These are phyloP conservation scores for Nemoura dubitans DNA, from an alignment of 2,888 invertebrate species.

Conservation along the genomic window DNA sequence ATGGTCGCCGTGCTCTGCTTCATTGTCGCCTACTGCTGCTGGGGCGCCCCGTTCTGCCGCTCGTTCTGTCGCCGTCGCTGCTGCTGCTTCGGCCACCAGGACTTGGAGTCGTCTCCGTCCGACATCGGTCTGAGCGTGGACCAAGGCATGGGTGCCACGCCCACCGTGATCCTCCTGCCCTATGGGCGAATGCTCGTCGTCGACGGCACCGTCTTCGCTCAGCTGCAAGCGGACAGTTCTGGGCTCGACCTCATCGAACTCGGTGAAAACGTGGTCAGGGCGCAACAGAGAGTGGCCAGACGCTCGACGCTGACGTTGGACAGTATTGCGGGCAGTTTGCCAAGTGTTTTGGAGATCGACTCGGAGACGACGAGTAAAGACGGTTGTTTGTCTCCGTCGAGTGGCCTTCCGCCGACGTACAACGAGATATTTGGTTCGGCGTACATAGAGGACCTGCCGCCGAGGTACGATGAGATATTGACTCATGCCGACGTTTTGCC, in stretches of 20 bases:
- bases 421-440: constrained; percentile 63
- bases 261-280: constrained; percentile 63
- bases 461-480: constrained; percentile 52
- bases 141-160: constrained; percentile 61
- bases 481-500: constrained; percentile 38
- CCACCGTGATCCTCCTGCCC: constrained; percentile 66
- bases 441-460: constrained; percentile 49
- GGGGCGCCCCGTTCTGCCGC: constrained; percentile 67
- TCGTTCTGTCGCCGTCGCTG: constrained; percentile 61
- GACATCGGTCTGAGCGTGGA: constrained; percentile 51
- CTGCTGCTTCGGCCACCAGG: constrained; percentile 53
- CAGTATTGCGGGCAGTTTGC: constrained; percentile 56
- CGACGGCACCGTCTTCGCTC: constrained; percentile 65
- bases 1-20: constrained; percentile 67
- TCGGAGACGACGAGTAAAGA: constrained; percentile 65
- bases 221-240: constrained; percentile 58
- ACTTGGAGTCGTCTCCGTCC: constrained; percentile 49
- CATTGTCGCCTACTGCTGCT: constrained; percentile 67
- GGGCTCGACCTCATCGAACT: constrained; percentile 65
- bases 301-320: constrained; percentile 39
- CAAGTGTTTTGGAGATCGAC: constrained; percentile 59
- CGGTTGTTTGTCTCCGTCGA: constrained; percentile 59
- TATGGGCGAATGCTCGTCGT: constrained; percentile 67
- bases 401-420: constrained; percentile 63
- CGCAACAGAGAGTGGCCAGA: constrained; percentile 56